phyloP scores from a whole-genome alignment of 2,113 vertebrate species.

The Chloebia gouldiae region DNA sequence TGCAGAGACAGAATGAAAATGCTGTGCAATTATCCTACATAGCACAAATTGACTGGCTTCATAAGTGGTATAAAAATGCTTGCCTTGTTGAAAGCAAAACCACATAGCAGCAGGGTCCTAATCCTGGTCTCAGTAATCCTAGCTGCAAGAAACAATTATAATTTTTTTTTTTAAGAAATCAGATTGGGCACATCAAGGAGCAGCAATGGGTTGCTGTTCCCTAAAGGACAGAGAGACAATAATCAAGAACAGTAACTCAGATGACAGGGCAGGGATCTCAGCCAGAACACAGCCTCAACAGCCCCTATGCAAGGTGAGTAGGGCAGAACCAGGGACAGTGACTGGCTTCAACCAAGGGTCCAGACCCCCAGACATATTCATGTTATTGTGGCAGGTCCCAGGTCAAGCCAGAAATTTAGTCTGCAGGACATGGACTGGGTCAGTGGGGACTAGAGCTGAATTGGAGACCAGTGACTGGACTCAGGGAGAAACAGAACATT shows the following conservation, averaged over 20 bases:
- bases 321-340: not conserved
- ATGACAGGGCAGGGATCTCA: not conserved
- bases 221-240: not conserved
- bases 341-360: not conserved
- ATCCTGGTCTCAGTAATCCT: not conserved
- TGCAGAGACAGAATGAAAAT: not conserved
- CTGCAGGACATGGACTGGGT: not conserved
- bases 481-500: not conserved
- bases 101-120: not conserved
- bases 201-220: not conserved
- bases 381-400: not conserved
- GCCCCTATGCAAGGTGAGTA: not conserved
- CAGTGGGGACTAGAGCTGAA: not conserved
- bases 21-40: not conserved
- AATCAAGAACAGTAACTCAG: not conserved
- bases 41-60: not conserved
- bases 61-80: not conserved
- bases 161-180: not conserved
- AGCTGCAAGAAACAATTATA: not conserved
- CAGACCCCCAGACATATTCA: not conserved
- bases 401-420: not conserved
- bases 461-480: not conserved
- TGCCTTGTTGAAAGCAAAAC: not conserved
- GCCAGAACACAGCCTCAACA: not conserved
- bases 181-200: not conserved